Base-by-base conservation (phyloP, 2,888 invertebrate genomes). In the Drosophila hawaiiensis region DNA sequence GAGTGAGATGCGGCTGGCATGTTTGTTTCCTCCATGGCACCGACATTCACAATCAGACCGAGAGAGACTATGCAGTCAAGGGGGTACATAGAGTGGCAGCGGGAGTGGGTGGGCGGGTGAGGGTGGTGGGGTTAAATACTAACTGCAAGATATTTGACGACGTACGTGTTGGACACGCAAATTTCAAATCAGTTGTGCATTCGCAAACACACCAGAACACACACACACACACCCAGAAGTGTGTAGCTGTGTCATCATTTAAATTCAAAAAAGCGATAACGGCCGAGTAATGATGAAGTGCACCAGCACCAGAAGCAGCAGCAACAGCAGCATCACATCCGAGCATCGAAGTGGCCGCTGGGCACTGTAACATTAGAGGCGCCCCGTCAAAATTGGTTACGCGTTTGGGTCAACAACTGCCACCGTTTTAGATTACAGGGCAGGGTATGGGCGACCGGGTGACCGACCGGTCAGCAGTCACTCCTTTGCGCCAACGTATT, bases 261-360 rank as follows among this genome's bases (percentile, higher is more conserved):
- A 78, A 87, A 87, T 87, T 80, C 88, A 87, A 80, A 87, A 89
- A 89, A 79, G 84, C 87, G 89, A 88, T 88, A 88, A 87, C 83
- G 89, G 84, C 79, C 79, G 82, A 84, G 85, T 87, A 88, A 89
- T 88, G 85, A 88, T 89, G 85, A 89, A 85, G 81, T 85, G 79
- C 78, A 76, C n/a, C 28, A 56, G n/a, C 19, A 39, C 9, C 4
- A 39, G 19, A 9, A 39, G 19, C 10, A 19, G 9, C 19, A 19
- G 37, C 37, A 19, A 3, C 22, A 22, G 22, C 16, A 25, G 7
- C 22, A 47, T 25, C 16, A 47, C 78, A 68, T 53, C 43, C 60
- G 16, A 65, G 49, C 64, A 31, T 41, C 37, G 53, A 71, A 73
- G 37, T 67, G 68, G 68, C 76, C 70, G 70, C 73, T 55, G 73